A percentile compares a stretch with the other conserved stretches of the same genome.
phyloP scores from a whole-genome alignment of 2,888 invertebrate genomes.

The Apamea sordens region DNA sequence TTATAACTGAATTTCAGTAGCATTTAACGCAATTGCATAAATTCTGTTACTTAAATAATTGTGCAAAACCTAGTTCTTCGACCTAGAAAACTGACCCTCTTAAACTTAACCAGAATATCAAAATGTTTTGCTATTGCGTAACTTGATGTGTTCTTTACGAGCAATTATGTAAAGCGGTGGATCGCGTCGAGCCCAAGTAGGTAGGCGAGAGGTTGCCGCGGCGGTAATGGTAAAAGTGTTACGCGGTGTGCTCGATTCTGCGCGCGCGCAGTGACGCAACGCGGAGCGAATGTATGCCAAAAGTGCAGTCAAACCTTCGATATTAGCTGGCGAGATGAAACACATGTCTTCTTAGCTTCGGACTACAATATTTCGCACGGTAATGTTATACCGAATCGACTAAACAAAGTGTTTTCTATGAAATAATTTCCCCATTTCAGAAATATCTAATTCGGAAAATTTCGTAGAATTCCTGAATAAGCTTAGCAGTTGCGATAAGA shows the following conservation, averaged over 20 bases:
- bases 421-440: neutral
- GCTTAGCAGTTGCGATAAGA: neutral
- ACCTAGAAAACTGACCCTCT: conserved; percentile 79
- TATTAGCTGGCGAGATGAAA: conserved; percentile 56
- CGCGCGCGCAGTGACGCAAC: conserved; percentile 83
- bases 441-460: neutral
- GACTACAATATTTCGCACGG: conserved; percentile 49
- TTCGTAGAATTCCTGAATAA: neutral
- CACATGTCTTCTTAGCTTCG: conserved; percentile 40
- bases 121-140: conserved; percentile 85
- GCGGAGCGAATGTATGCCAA: conserved; percentile 87
- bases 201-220: conserved; percentile 80
- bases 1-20: conserved; percentile 24
- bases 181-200: conserved; percentile 82
- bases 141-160: conserved; percentile 84
- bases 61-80: conserved; percentile 56
- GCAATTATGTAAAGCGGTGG: conserved; percentile 88
- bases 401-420: neutral
- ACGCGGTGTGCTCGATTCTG: conserved; percentile 86
- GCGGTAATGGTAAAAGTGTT: conserved; percentile 88
- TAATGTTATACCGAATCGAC: neutral
- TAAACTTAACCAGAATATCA: conserved; percentile 81
- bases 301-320: conserved; percentile 86
- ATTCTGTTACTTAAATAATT: conserved; percentile 27
- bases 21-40: conserved; percentile 16